These are phyloP conservation scores for Rhamnusium bicolor DNA, from an alignment of 2,888 invertebrate genomes.

Conservation along the genomic window DNA sequence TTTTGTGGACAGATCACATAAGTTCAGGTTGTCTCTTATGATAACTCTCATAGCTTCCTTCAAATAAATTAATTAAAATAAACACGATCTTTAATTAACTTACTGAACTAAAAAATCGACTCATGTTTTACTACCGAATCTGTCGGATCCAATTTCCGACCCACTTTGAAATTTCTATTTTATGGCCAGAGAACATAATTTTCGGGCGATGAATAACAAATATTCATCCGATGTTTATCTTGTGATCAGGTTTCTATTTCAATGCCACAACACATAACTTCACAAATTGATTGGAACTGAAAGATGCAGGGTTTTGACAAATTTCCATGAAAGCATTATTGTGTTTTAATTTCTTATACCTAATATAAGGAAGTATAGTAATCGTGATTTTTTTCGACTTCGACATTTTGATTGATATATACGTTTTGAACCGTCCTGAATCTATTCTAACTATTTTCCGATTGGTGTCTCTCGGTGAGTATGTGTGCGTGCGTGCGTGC, in stretches of 20 bases:
- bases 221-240: conserved; percentile 15
- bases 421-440: too few species aligned
- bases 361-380: too few species aligned
- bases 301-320: conserved; percentile 4
- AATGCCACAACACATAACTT: not conserved
- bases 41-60: not conserved
- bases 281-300: conserved; percentile 13
- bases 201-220: conserved; percentile 21
- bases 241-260: conserved; percentile 16
- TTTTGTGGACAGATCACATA: not conserved
- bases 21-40: not conserved
- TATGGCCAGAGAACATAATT: not conserved
- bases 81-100: not conserved
- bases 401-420: too few species aligned
- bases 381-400: too few species aligned
- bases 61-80: not conserved
- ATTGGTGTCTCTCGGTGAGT: too few species aligned
- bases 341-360: too few species aligned
- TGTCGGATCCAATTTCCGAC: conserved; percentile 6
- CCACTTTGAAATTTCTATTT: conserved; percentile 4
- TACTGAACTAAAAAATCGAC: not conserved
- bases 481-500: too few species aligned
- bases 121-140: conserved; percentile 14
- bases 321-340: not conserved
- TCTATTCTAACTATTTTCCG: too few species aligned